Evolutionary conservation across 2,797 vertebrate species (phyloP), one percentile per base, ranked within the genome.

Genomic region (Botia almorhae): DNA sequence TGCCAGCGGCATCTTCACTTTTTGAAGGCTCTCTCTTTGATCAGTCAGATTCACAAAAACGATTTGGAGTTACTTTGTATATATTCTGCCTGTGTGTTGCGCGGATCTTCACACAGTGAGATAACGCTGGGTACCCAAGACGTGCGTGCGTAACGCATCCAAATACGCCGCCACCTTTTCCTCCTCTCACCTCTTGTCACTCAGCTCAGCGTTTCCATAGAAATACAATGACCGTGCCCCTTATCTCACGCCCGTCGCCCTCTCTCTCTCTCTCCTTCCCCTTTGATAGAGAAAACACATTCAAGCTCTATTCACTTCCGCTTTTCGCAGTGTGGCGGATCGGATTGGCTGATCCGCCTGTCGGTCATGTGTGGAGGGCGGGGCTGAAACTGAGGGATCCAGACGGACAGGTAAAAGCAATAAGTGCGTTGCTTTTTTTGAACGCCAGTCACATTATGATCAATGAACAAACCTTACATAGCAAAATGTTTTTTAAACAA

Each of bases 1-100:
- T 88, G 97, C 97, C 92, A 99, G 95, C 84, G 97, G 97, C 97
- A 98, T 98, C 93, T 95, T 92, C 82, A 82, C 71, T 68, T 87
- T 87, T 86, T 87, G 89, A 13, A 64, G 33, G 21, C 67, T 33
- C 10, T 23, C 39, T 78, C 50, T 29, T 72, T 79, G 70, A 61
- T 51, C 11, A 39, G 70, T 26, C 58, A 26, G 58, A 46, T 26
- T 55, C 43, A 53, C 61, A 80, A 73, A 21, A 68, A 63, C 65
- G 23, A 39, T 55, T 73, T 68, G 16, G 73, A 65, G 36, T 3
- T 19, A 72, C 82, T 81, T 67, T 61, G 33, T 16, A 16, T 19
- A 89, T 86, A 87, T 88, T 80, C 82, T 80, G 8, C 82, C 81
- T 71, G 90, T 88, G 85, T 33, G 33, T 33, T 33, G 33, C 3